phyloP scores from a whole-genome alignment of 1,140 invertebrate genomes.

The Ctenoplectra terminalis region DNA sequence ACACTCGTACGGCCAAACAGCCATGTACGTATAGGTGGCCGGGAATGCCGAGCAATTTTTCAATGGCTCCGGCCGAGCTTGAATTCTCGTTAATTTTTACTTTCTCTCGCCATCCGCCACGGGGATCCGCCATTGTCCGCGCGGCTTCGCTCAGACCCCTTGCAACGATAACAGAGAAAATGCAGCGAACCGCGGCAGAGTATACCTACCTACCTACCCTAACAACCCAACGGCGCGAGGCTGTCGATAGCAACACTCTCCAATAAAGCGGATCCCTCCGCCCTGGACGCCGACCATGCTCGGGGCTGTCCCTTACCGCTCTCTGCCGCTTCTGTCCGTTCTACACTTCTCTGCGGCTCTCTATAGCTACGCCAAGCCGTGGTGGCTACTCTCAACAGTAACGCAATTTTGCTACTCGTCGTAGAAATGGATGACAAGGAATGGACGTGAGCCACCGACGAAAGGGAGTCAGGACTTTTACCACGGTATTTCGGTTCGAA shows the following conservation, averaged over 20 bases:
- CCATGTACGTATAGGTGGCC: conserved; percentile 42
- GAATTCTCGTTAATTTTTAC: conserved; percentile 83
- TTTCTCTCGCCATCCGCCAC: conserved; percentile 80
- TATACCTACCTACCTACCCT: conserved; percentile 73
- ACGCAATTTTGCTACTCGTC: conserved; percentile 72
- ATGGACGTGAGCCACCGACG: conserved; percentile 35
- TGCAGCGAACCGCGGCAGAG: conserved; percentile 76
- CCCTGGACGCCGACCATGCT: conserved; percentile 58
- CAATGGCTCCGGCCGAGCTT: conserved; percentile 81
- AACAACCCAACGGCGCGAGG: conserved; percentile 71
- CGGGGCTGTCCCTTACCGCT: conserved; percentile 47
- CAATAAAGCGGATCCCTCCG: conserved; percentile 77
- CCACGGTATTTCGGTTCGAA: conserved; percentile 3
- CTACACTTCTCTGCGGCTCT: conserved; percentile 47
- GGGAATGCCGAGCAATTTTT: conserved; percentile 78
- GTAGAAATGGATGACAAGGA: conserved; percentile 45
- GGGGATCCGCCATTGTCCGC: conserved; percentile 78
- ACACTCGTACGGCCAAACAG: conserved; percentile 41
- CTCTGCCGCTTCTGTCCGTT: conserved; percentile 50
- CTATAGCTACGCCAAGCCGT: conserved; percentile 39
- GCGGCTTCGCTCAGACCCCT: conserved; percentile 74
- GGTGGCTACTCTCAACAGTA: conserved; percentile 62
- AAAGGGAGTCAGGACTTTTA: conserved; percentile 17
- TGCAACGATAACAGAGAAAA: conserved; percentile 81
- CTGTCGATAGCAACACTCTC: conserved; percentile 79